Base-by-base conservation (phyloP, 2,113 vertebrate genomes). In the Petrocephalus zakoni region DNA sequence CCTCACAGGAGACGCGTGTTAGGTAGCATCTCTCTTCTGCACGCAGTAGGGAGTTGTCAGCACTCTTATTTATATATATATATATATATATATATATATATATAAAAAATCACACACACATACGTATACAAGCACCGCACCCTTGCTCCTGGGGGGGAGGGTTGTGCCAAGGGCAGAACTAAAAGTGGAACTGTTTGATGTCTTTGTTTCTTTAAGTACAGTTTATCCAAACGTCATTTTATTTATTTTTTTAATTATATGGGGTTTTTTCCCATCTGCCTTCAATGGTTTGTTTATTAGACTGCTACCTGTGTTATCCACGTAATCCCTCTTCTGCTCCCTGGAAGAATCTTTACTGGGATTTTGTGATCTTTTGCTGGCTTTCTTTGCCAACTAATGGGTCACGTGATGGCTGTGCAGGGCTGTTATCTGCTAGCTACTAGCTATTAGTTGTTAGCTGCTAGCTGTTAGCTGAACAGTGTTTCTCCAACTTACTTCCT, bases 121-220 rank as follows among this genome's bases (percentile, higher is more conserved):
- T 0, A 64, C 58, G n/a, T n/a, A n/a, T n/a, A n/a, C n/a, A n/a
- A 10, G 46, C 47, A 52, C 87, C 25, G n/a, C 87, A 34, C 64
- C 64, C 64, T 75, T 22, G 47, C 49, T 52, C 17, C 21, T 34
- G 21, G 64, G n/a, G n/a, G n/a, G n/a, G 5, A 11, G 49, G 13
- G 46, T 21, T 22, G 55, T 22, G 47, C 55, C 49, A 83, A 83
- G 88, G 89, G 47, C 88, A 88, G 87, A 90, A 91, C 89, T 68
- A 81, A 29, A 7, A 46, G 34, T 22, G 68, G 17, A 29, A 6
- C 58, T 4, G 82, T 49, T 25, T 64, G 88, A 68, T 83, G 51
- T 88, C 87, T 49, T 82, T 55, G 61, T 17, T 13, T 1, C 51
- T 55, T 19, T 37, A 72, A 13, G 2, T 87, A 19, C 11, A 37